phyloP scores from a whole-genome alignment of 2,888 invertebrate genomes.

The Drosophila macrospina region DNA sequence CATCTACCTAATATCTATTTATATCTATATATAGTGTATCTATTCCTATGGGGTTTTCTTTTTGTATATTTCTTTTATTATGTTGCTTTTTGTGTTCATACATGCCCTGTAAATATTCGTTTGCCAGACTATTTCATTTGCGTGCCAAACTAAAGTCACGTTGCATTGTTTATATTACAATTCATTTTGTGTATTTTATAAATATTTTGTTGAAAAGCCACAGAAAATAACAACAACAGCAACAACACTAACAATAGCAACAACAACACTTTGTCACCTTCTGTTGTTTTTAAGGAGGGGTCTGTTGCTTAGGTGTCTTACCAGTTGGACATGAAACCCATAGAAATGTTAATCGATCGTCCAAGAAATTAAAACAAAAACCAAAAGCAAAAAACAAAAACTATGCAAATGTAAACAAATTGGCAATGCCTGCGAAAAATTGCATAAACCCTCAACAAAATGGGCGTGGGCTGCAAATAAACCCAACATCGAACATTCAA shows the following conservation, averaged over 20 bases:
- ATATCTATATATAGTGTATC: constrained; percentile 21
- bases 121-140: constrained; percentile 52
- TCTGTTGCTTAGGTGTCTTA: constrained; percentile 8
- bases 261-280: constrained; percentile 22
- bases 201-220: constrained; percentile 41
- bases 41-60: constrained; percentile 2
- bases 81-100: constrained; percentile 32
- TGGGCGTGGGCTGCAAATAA: constrained; percentile 48
- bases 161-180: constrained; percentile 57
- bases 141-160: constrained; percentile 66
- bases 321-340: constrained; percentile 42
- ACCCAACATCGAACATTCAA: constrained; percentile 29
- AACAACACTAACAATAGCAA: constrained; percentile 11
- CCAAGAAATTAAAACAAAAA: constrained; percentile 69
- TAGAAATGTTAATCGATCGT: constrained; percentile 73
- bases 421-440: constrained; percentile 48
- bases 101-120: constrained; percentile 41
- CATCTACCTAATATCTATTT: background rate
- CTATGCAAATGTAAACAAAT: constrained; percentile 66
- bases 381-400: constrained; percentile 44
- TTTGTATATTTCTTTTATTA: background rate
- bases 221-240: constrained; percentile 12
- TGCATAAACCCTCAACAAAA: constrained; percentile 53
- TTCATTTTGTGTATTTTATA: constrained; percentile 60
- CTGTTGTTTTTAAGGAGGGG: background rate